Conservation (phyloP, 2,888 invertebrate species). For the Drosophila nr. perissopoda region DNA sequence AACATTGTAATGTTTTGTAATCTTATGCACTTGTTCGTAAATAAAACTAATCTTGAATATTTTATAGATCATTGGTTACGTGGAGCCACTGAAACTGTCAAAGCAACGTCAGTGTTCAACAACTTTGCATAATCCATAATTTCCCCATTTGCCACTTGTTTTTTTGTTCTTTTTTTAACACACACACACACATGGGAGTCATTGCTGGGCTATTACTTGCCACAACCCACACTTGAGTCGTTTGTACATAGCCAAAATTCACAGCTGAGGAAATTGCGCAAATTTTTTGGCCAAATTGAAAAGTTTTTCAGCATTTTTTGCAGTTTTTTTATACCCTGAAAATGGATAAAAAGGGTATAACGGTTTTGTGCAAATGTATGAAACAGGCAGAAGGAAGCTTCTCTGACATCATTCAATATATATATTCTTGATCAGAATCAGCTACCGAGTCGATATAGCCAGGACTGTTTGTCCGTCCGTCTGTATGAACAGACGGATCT, state of each 20-base stretch:
- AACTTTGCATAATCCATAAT: slow-evolving; percentile 67
- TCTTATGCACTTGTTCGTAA: background rate
- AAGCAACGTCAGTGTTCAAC: slow-evolving; percentile 22
- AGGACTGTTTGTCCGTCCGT: too few species aligned
- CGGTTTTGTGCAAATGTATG: too few species aligned
- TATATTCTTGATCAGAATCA: too few species aligned
- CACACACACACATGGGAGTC: background rate
- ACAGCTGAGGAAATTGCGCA: slow-evolving; percentile 58
- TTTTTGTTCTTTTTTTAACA: slow-evolving; percentile 12
- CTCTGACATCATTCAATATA: too few species aligned
- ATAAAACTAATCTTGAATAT: slow-evolving; percentile 14
- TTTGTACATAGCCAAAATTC: slow-evolving; percentile 27
- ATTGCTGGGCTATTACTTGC: background rate
- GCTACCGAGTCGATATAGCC: too few species aligned
- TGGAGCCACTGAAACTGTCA: slow-evolving; percentile 19
- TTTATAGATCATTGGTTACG: slow-evolving; percentile 24
- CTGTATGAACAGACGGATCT: too few species aligned
- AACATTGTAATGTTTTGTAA: background rate
- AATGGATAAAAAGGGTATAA: too few species aligned
- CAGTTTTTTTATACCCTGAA: slow-evolving; percentile 5
- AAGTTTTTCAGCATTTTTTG: slow-evolving; percentile 55
- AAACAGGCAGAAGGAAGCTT: too few species aligned
- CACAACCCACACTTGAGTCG: background rate
- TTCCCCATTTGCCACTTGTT: slow-evolving; percentile 58
- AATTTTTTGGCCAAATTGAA: slow-evolving; percentile 72